A percentile compares a stretch with the other conserved stretches of the same genome.
Conservation (phyloP, 2,888 invertebrate genomes). For the Dicranocentrus wangi region DNA sequence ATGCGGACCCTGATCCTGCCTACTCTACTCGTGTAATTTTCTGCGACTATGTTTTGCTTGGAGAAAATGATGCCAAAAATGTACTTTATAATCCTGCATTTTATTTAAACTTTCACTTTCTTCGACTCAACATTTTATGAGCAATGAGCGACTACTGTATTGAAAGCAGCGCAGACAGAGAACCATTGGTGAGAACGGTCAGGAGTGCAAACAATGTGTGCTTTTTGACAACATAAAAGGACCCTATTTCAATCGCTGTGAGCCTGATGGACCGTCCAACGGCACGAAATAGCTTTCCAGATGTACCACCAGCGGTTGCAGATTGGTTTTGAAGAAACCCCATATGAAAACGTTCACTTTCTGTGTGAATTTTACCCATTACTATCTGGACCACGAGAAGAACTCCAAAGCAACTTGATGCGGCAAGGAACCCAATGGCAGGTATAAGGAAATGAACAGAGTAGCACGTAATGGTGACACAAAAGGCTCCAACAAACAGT, state of each 20-base stretch:
- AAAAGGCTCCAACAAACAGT: conserved; percentile 2
- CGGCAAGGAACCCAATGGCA: not conserved
- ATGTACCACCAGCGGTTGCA: not conserved
- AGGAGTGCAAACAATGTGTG: conserved; percentile 25
- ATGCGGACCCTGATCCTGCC: too few species aligned
- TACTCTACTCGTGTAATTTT: too few species aligned
- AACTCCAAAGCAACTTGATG: not conserved
- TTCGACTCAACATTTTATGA: too few species aligned
- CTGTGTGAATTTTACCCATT: conserved; percentile 24
- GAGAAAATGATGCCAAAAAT: too few species aligned
- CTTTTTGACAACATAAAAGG: conserved; percentile 22
- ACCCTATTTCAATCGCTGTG: conserved; percentile 15
- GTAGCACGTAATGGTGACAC: not conserved
- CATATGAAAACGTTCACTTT: too few species aligned
- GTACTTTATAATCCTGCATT: too few species aligned
- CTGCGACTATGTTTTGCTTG: too few species aligned
- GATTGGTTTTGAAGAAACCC: not conserved
- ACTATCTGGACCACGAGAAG: conserved; percentile 8
- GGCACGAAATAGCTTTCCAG: not conserved
- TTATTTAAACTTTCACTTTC: too few species aligned
- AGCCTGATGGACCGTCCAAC: not conserved
- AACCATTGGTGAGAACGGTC: conserved; percentile 11
- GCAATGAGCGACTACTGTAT: too few species aligned
- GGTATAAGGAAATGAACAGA: conserved; percentile 7
- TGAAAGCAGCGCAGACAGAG: conserved; percentile 7